These are phyloP conservation scores for Danio aesculapii DNA, from an alignment of 2,797 vertebrate genomes.

Conservation along the genomic window DNA sequence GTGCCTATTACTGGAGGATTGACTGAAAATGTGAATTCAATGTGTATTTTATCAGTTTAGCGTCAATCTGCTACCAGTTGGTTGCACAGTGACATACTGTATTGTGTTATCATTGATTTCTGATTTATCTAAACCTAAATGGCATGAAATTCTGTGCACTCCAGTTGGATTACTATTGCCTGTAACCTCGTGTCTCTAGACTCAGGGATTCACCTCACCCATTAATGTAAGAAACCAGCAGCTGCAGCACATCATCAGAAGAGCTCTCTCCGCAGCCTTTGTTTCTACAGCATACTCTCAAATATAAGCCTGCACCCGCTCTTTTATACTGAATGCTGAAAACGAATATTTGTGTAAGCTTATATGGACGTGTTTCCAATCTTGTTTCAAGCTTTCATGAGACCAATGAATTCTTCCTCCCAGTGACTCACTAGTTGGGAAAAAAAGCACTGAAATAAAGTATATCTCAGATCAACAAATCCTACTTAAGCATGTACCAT, in stretches of 20 bases:
- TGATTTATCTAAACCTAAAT: not conserved
- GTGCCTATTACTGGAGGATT: not conserved
- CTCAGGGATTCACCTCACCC: not conserved
- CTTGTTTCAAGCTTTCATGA: slow-evolving; percentile 25
- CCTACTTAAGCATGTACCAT: slow-evolving; percentile 18
- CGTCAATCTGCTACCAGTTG: not conserved
- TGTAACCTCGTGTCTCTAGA: not conserved
- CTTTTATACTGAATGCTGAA: not conserved
- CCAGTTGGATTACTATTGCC: not conserved
- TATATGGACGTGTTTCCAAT: slow-evolving; percentile 20
- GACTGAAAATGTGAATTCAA: not conserved
- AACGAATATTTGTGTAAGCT: not conserved
- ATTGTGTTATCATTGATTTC: not conserved
- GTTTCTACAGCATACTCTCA: not conserved
- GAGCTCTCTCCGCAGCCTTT: not conserved
- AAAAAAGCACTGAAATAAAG: not conserved
- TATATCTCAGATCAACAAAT: slow-evolving; percentile 36
- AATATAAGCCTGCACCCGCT: not conserved
- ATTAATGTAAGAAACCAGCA: not conserved
- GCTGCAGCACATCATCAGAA: slow-evolving; percentile 1
- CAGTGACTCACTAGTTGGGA: slow-evolving; percentile 1
- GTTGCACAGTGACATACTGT: not conserved
- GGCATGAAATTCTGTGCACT: not conserved
- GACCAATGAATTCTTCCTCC: not conserved
- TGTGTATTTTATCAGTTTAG: not conserved